A percentile compares a stretch with the other conserved stretches of the same genome.
Conservation (phyloP, 2,797 vertebrate species). For the Podarcis lilfordi region DNA sequence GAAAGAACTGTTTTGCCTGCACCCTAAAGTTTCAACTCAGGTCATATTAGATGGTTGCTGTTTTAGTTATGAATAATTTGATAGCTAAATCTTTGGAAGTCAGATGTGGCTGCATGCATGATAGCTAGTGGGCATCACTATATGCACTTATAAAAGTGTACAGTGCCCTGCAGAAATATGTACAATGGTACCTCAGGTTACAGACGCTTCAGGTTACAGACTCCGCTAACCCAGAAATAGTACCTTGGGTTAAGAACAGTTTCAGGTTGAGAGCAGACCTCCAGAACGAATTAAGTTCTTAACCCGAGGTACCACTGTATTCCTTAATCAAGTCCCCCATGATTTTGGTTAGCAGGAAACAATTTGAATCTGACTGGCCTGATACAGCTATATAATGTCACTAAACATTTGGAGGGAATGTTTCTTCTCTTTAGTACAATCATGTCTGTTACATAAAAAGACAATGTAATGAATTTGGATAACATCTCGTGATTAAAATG, state of each 20-base stretch:
- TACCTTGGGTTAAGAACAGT: too few species aligned
- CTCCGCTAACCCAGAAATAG: too few species aligned
- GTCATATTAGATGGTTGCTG: background rate
- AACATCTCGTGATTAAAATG: background rate
- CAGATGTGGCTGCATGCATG: background rate
- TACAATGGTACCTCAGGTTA: too few species aligned
- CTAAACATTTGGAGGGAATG: background rate
- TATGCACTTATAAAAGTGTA: background rate
- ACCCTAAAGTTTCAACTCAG: background rate
- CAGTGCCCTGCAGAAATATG: background rate
- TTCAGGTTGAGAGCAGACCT: too few species aligned
- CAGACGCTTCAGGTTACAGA: too few species aligned
- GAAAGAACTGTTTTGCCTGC: background rate
- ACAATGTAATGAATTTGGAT: background rate
- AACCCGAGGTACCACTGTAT: too few species aligned
- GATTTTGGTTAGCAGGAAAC: background rate
- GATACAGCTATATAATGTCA: background rate
- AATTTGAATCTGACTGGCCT: background rate
- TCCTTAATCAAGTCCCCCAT: background rate
- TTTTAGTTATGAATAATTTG: background rate
- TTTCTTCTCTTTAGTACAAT: background rate
- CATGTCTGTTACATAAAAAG: background rate
- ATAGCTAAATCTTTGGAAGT: background rate
- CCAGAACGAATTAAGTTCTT: too few species aligned
- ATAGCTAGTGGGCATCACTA: background rate